phyloP scores from a whole-genome alignment of 2,888 invertebrate species.

The Endomychus coccineus region DNA sequence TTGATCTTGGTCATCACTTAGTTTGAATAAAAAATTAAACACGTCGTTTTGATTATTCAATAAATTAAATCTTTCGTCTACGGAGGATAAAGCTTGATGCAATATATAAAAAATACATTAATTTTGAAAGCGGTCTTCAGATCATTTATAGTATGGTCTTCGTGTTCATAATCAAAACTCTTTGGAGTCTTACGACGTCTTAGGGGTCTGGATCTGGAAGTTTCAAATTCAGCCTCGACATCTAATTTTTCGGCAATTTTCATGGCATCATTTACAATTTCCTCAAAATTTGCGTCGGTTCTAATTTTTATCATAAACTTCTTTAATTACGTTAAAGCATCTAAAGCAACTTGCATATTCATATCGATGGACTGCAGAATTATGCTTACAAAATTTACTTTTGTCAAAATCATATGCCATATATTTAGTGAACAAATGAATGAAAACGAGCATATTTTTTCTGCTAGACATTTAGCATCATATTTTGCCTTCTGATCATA shows the following conservation, averaged over 20 bases:
- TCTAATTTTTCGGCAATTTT: conserved; percentile 24
- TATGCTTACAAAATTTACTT: conserved; percentile 23
- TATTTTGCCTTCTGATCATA: no score
- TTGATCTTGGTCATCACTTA: conserved; percentile 20
- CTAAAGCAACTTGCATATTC: conserved; percentile 23
- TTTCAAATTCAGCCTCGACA: conserved; percentile 21
- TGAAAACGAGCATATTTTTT: no score
- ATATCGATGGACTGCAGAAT: conserved; percentile 17
- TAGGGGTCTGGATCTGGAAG: conserved; percentile 18
- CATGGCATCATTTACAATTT: conserved; percentile 19
- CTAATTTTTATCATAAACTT: conserved; percentile 21
- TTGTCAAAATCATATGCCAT: conserved; percentile 20
- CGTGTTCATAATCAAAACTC: conserved; percentile 22
- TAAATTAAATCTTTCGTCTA: conserved; percentile 23
- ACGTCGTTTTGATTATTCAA: conserved; percentile 18
- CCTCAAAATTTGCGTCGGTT: conserved; percentile 19
- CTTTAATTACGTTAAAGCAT: conserved; percentile 22
- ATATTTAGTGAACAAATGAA: conserved; percentile 18
- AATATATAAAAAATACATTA: conserved; percentile 22
- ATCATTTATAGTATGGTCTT: conserved; percentile 18
- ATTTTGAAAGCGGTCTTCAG: conserved; percentile 20
- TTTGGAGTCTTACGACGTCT: conserved; percentile 21
- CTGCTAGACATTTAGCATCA: no score
- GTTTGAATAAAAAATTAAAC: conserved; percentile 21
- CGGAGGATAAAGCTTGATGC: conserved; percentile 21